These are phyloP conservation scores for Ectobius pallidus DNA, from an alignment of 2,888 invertebrate species.

Conservation along the genomic window DNA sequence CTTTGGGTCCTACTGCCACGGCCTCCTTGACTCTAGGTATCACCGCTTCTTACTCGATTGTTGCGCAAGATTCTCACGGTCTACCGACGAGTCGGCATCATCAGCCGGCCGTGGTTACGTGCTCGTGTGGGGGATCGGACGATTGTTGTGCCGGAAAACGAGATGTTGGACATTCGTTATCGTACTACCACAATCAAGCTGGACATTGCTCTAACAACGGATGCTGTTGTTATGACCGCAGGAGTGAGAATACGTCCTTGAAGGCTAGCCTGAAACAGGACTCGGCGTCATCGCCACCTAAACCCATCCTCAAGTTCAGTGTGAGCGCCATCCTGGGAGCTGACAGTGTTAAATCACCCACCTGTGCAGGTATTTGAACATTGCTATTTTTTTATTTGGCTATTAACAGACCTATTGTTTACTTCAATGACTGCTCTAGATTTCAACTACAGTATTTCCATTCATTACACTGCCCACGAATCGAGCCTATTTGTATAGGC, in stretches of 20 bases:
- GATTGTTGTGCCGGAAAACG: constrained; percentile 29
- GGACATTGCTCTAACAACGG: constrained; percentile 50
- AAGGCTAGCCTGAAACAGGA: constrained; percentile 30
- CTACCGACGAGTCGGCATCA: constrained; percentile 23
- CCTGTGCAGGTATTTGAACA: constrained; percentile 46
- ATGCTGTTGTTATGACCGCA: constrained; percentile 52
- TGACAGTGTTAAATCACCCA: constrained; percentile 53
- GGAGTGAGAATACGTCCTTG: constrained; percentile 43
- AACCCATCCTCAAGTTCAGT: constrained; percentile 89
- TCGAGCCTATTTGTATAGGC: too few species aligned
- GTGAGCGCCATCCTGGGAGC: constrained; percentile 87
- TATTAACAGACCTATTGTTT: too few species aligned
- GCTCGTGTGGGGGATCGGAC: constrained; percentile 35
- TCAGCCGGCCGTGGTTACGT: constrained; percentile 28
- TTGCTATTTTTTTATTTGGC: neutral
- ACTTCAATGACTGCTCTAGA: too few species aligned
- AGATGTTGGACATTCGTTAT: neutral
- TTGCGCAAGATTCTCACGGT: constrained; percentile 38
- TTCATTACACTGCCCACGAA: too few species aligned
- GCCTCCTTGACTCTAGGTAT: constrained; percentile 42
- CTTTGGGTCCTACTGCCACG: constrained; percentile 27
- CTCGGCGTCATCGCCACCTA: constrained; percentile 50
- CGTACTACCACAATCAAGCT: constrained; percentile 15
- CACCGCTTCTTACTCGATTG: constrained; percentile 42
- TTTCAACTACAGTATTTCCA: too few species aligned